Percentiles rank a stretch among this genome's conserved stretches.
Evolutionary conservation across 1,140 invertebrate species (phyloP).

Genomic region (Notospermus geniculatus): DNA sequence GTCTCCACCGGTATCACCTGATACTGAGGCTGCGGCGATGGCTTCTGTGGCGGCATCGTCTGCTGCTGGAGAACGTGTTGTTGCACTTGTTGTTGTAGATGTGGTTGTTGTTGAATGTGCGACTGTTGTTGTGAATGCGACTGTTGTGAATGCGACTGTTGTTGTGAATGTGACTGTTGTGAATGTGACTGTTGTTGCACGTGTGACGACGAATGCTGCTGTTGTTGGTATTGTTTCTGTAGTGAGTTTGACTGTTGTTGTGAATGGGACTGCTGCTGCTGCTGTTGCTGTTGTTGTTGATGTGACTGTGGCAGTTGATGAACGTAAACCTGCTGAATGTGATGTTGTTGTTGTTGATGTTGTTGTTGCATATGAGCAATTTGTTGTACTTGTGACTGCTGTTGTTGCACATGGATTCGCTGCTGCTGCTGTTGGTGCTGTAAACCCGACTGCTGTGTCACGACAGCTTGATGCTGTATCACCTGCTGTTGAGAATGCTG

Average conservation of each 20-base stretch:
- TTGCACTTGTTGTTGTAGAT: constrained; percentile 8
- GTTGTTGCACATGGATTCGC: constrained; percentile 19
- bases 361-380: constrained; percentile 18
- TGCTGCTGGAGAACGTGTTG: constrained; percentile 16
- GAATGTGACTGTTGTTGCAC: constrained; percentile 14
- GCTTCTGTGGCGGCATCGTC: background rate
- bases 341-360: constrained; percentile 14
- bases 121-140: constrained; percentile 18
- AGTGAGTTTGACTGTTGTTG: constrained; percentile 17
- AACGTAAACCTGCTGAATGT: no score
- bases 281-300: constrained; percentile 15
- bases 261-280: constrained; percentile 7
- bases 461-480: background rate
- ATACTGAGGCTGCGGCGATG: constrained; percentile 3
- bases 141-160: constrained; percentile 23
- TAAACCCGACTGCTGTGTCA: background rate
- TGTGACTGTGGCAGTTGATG: constrained; percentile 13
- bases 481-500: background rate
- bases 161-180: constrained; percentile 18
- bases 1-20: background rate
- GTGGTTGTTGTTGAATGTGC: constrained; percentile 16
- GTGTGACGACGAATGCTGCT: no score
- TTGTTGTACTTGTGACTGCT: constrained; percentile 20
- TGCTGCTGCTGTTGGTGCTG: constrained; percentile 23
- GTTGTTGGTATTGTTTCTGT: background rate